These are phyloP conservation scores for Tenebrosternarchus preto DNA, from an alignment of 2,113 vertebrate species.

Conservation along the genomic window DNA sequence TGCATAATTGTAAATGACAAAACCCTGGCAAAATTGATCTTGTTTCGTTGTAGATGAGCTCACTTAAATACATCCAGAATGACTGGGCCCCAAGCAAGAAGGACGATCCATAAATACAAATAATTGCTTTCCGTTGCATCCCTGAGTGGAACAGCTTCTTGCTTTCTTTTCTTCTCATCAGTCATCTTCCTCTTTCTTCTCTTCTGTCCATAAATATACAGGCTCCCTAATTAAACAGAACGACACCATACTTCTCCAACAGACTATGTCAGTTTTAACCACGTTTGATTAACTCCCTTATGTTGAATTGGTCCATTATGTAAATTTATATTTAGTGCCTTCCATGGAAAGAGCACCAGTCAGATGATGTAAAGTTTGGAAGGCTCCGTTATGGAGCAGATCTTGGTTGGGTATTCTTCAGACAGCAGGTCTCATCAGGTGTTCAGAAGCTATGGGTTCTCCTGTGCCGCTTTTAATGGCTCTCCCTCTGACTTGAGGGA, in stretches of 20 bases:
- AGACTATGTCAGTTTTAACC: too few relatives aligned
- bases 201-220: background rate
- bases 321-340: background rate
- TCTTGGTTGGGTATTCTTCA: too few relatives aligned
- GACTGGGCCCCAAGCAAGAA: conserved; percentile 32
- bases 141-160: too few relatives aligned
- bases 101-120: background rate
- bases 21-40: conserved; percentile 13
- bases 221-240: background rate
- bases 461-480: background rate
- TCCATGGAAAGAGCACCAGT: too few relatives aligned
- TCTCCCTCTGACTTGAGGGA: background rate
- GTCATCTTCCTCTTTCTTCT: background rate
- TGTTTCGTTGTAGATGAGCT: conserved; percentile 40
- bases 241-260: too few relatives aligned
- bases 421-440: too few relatives aligned
- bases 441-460: background rate
- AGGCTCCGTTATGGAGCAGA: too few relatives aligned
- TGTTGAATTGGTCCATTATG: background rate
- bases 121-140: background rate
- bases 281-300: background rate
- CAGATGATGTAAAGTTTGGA: too few relatives aligned
- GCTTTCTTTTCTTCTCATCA: background rate
- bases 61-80: conserved; percentile 9
- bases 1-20: background rate